These are phyloP conservation scores for Eumaeus atala DNA, from an alignment of 1,140 invertebrate genomes.

Conservation along the genomic window DNA sequence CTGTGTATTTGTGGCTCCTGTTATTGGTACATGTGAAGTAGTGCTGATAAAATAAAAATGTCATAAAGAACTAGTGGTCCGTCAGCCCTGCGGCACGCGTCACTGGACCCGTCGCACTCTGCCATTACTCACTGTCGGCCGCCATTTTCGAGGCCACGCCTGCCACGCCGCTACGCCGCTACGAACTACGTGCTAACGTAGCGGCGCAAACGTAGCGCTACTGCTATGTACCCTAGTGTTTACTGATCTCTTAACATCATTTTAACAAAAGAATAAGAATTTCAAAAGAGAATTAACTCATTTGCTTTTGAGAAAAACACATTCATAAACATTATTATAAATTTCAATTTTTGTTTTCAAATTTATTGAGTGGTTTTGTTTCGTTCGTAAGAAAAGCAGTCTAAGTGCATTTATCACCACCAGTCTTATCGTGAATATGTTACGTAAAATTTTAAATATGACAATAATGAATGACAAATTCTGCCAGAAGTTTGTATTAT, in stretches of 20 bases:
- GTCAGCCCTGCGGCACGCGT: conserved; percentile 64
- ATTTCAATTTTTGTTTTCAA: too few relatives aligned
- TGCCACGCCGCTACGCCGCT: conserved; percentile 49
- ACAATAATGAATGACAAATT: too few relatives aligned
- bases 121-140: conserved; percentile 71
- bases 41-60: conserved; percentile 15
- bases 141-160: conserved; percentile 65
- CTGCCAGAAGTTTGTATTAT: too few relatives aligned
- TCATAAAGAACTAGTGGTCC: conserved; percentile 11
- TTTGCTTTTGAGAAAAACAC: too few relatives aligned
- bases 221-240: neutral
- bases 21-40: too few relatives aligned
- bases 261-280: neutral
- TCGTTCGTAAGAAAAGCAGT: too few relatives aligned
- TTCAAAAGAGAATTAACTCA: conserved; percentile 33
- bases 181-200: conserved; percentile 41
- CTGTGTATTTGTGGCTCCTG: too few relatives aligned
- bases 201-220: conserved; percentile 19
- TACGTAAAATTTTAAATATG: too few relatives aligned
- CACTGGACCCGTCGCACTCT: conserved; percentile 65
- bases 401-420: too few relatives aligned
- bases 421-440: too few relatives aligned
- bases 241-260: neutral
- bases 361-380: too few relatives aligned
- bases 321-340: too few relatives aligned